Evolutionary conservation across 2,797 vertebrate genomes (phyloP).

Genomic region (Heterohyrax brucei): DNA sequence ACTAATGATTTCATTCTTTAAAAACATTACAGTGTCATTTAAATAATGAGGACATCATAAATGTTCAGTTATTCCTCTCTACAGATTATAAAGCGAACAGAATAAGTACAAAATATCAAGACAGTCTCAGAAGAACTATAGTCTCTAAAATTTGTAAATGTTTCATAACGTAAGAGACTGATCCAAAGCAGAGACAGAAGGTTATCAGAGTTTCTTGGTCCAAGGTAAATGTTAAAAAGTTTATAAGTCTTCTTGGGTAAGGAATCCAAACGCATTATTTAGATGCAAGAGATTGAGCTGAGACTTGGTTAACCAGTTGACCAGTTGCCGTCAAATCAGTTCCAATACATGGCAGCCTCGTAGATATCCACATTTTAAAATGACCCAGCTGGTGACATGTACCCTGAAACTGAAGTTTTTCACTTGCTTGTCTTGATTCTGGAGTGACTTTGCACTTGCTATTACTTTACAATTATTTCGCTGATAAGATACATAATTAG

Average conservation of each 20-base stretch:
- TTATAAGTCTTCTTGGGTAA: not conserved
- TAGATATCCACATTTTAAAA: not conserved
- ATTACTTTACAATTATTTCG: conserved; percentile 22
- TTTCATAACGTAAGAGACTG: not conserved
- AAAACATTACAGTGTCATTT: conserved; percentile 13
- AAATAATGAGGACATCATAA: not conserved
- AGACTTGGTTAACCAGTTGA: not conserved
- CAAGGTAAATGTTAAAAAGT: not conserved
- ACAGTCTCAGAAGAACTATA: not conserved
- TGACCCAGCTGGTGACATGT: not conserved
- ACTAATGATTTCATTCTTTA: not conserved
- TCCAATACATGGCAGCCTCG: no score
- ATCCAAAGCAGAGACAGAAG: conserved; percentile 7
- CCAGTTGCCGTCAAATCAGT: no score
- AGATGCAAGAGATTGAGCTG: not conserved
- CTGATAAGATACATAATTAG: not conserved
- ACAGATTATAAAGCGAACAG: conserved; percentile 39
- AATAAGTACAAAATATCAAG: not conserved
- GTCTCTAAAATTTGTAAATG: not conserved
- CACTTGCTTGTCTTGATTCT: conserved; percentile 1
- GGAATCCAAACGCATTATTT: not conserved
- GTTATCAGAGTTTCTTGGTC: not conserved
- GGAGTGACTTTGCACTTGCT: not conserved
- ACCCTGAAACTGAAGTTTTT: conserved; percentile 34
- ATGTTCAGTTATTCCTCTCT: conserved; percentile 16